Evolutionary conservation across 1,140 invertebrate species (phyloP).

Genomic region (Neodiprion fabricii): DNA sequence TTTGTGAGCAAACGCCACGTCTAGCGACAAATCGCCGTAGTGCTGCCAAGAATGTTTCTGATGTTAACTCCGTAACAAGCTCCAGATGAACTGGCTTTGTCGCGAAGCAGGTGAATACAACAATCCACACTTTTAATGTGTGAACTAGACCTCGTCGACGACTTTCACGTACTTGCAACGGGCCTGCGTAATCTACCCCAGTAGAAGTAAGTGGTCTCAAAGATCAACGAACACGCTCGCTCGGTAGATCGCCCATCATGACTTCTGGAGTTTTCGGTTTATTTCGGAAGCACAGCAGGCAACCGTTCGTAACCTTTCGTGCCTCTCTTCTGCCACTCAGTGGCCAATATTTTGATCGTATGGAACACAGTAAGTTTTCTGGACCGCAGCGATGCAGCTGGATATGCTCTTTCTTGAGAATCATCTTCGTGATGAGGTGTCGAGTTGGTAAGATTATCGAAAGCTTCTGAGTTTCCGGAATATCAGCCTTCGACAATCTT

Average conservation of each 20-base stretch:
- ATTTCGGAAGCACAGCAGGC: constrained; percentile 28
- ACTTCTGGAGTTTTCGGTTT: constrained; percentile 20
- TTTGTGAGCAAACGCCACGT: constrained; percentile 24
- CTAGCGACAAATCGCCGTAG: constrained; percentile 24
- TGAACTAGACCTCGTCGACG: constrained; percentile 18
- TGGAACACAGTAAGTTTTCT: constrained; percentile 29
- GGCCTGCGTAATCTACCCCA: constrained; percentile 47
- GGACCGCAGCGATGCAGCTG: constrained; percentile 29
- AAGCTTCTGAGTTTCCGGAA: constrained; percentile 28
- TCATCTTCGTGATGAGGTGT: constrained; percentile 22
- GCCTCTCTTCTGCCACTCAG: constrained; percentile 22
- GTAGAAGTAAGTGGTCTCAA: constrained; percentile 36
- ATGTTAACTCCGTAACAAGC: constrained; percentile 20
- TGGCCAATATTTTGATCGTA: constrained; percentile 32
- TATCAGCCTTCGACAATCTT: constrained; percentile 18
- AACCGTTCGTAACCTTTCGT: constrained; percentile 20
- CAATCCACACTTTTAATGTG: constrained; percentile 30
- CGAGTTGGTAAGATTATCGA: constrained; percentile 28
- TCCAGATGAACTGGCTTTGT: constrained; percentile 27
- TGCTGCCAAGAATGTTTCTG: constrained; percentile 21
- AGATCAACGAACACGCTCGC: constrained; percentile 21
- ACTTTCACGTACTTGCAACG: constrained; percentile 35
- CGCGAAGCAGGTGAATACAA: constrained; percentile 25
- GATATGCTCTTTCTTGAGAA: constrained; percentile 26
- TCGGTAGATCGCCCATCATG: constrained; percentile 41